A percentile compares a stretch with the other conserved stretches of the same genome.
These are phyloP conservation scores for Agrenia bidenticulata DNA, from an alignment of 2,888 invertebrate species.

Conservation along the genomic window DNA sequence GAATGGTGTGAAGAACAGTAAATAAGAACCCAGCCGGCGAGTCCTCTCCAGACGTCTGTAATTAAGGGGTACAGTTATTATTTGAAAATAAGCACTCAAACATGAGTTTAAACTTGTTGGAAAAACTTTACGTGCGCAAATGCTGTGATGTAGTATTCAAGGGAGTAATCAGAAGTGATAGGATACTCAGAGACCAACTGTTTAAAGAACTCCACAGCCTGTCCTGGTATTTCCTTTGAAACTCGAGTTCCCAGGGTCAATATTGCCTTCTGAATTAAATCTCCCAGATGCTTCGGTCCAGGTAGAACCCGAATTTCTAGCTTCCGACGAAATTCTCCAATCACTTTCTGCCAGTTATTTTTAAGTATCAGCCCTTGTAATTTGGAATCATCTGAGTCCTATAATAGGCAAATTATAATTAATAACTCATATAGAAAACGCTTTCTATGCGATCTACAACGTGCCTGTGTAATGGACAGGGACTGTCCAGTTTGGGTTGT, in stretches of 20 bases:
- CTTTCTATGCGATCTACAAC: too few species aligned
- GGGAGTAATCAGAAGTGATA: background rate
- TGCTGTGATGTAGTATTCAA: background rate
- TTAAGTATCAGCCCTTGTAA: background rate
- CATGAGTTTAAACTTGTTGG: too few species aligned
- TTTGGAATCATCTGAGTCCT: background rate
- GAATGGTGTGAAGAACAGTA: background rate
- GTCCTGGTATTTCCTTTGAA: conserved; percentile 6
- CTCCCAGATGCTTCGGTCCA: background rate
- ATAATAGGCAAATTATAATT: background rate
- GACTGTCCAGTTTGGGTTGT: too few species aligned
- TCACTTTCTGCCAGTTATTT: conserved; percentile 1
- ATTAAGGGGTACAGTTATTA: too few species aligned
- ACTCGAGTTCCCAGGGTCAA: conserved; percentile 13
- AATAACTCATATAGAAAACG: too few species aligned
- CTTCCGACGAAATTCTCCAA: background rate
- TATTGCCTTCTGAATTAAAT: conserved; percentile 10
- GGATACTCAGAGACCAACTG: conserved; percentile 4
- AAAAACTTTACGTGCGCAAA: background rate
- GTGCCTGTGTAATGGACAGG: too few species aligned
- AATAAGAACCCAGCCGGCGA: conserved; percentile 1
- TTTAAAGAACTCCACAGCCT: conserved; percentile 10
- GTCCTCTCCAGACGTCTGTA: background rate
- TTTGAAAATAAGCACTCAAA: too few species aligned
- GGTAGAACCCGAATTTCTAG: background rate